Conservation (phyloP, 2,888 invertebrate genomes). For the Agrypnus murinus region DNA sequence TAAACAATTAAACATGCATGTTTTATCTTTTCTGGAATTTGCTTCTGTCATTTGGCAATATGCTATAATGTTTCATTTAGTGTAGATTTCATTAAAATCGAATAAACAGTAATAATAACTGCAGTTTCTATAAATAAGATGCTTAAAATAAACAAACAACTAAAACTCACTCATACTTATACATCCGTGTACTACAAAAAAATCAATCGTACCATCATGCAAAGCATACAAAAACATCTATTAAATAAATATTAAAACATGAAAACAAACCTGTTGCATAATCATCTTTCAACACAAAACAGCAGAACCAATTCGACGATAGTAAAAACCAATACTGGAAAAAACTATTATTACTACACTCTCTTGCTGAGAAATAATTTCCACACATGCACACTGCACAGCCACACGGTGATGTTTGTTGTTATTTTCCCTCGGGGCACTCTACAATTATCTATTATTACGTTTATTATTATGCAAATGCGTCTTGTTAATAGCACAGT, state of each 20-base stretch:
- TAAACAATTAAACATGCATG: no score
- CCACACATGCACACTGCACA: no score
- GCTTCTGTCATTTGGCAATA: no score
- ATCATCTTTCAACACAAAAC: conserved; percentile 39
- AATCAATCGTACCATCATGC: neutral
- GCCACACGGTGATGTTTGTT: conserved; percentile 10
- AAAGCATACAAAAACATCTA: neutral
- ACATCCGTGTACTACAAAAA: no score
- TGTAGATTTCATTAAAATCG: no score
- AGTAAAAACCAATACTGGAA: neutral
- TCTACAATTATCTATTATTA: neutral
- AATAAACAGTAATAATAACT: no score
- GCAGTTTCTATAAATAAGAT: no score
- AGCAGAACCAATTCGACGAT: neutral
- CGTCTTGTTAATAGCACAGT: conserved; percentile 11
- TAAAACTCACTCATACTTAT: no score
- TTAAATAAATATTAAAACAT: conserved; percentile 29
- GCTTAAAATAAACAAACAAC: no score
- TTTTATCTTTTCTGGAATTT: no score
- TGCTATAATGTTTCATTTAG: no score
- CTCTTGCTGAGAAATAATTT: neutral
- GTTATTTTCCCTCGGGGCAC: conserved; percentile 20
- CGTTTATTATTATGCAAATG: conserved; percentile 9
- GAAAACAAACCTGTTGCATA: conserved; percentile 49
- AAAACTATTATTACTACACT: conserved; percentile 8